These are phyloP conservation scores for Lutjanus campechanus DNA, from an alignment of 2,797 vertebrate genomes.

Conservation along the genomic window DNA sequence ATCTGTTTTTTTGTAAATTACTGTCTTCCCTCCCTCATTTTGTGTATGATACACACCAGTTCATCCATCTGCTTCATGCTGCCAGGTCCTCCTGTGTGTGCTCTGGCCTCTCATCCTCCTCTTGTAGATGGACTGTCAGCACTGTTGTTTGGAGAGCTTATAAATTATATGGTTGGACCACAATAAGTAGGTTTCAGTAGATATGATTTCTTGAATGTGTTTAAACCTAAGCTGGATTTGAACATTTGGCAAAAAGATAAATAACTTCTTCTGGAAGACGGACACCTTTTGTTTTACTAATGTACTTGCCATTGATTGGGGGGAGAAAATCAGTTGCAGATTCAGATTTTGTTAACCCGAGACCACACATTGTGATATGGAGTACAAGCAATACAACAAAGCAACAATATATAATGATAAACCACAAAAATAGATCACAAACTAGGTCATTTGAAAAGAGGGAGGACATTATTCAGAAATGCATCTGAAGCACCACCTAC, in stretches of 20 bases:
- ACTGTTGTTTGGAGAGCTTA: constrained; percentile 81
- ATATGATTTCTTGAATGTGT: constrained; percentile 12
- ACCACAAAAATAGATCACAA: too few species aligned
- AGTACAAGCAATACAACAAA: too few species aligned
- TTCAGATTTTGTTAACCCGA: too few species aligned
- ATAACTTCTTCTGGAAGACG: neutral
- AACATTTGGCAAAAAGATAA: constrained; percentile 2
- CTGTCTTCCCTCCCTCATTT: constrained; percentile 5
- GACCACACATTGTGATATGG: too few species aligned
- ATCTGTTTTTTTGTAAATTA: neutral
- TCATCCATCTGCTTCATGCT: constrained; percentile 49
- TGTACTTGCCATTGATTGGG: neutral
- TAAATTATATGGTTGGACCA: constrained; percentile 16
- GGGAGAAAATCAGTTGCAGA: neutral
- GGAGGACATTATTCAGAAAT: too few species aligned
- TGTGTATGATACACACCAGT: constrained; percentile 21
- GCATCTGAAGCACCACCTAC: too few species aligned
- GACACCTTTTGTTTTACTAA: neutral
- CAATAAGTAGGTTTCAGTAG: constrained; percentile 16
- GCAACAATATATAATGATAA: too few species aligned
- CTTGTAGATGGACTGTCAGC: constrained; percentile 87
- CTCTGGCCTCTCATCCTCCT: constrained; percentile 39
- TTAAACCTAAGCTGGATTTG: constrained; percentile 25
- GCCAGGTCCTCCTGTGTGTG: constrained; percentile 32
- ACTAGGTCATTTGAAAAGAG: too few species aligned